These are phyloP conservation scores for Epizoanthus rinbou DNA, from an alignment of 92 coral and sea anemone species.

Conservation along the genomic window DNA sequence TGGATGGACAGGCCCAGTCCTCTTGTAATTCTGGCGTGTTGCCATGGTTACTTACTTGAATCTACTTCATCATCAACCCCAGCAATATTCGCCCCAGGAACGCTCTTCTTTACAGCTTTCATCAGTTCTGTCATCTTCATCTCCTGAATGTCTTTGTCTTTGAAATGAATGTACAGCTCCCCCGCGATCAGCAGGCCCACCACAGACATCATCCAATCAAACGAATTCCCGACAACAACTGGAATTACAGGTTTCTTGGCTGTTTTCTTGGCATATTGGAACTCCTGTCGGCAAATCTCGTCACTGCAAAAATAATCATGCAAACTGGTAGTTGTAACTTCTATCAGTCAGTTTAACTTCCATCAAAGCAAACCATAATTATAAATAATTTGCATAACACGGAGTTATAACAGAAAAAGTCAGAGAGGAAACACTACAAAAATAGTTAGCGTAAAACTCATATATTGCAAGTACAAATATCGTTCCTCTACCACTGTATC, in stretches of 20 bases:
- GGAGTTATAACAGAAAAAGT: no score
- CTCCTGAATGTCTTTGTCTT: slow-evolving; percentile 67
- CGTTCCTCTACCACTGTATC: no score
- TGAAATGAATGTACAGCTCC: slow-evolving; percentile 92
- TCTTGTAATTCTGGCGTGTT: no score
- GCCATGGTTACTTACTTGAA: background rate
- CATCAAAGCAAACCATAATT: no score
- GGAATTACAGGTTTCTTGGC: slow-evolving; percentile 91
- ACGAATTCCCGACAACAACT: slow-evolving; percentile 84
- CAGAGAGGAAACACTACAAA: no score
- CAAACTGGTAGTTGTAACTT: no score
- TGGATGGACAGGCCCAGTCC: no score
- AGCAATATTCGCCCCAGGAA: slow-evolving; percentile 47
- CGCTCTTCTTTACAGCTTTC: slow-evolving; percentile 73
- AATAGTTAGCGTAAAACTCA: no score
- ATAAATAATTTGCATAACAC: no score
- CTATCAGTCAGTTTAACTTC: no score
- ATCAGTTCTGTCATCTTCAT: slow-evolving; percentile 76
- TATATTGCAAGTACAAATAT: no score
- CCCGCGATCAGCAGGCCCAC: slow-evolving; percentile 96
- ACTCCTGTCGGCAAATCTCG: slow-evolving; percentile 92
- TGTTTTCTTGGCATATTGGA: slow-evolving; percentile 94
- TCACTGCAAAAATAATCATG: slow-evolving; percentile 51
- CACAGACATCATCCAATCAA: slow-evolving; percentile 95
- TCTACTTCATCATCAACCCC: slow-evolving; percentile 32